Evolutionary conservation across 2,113 vertebrate species (phyloP).

Genomic region (Eudorcas thomsonii): DNA sequence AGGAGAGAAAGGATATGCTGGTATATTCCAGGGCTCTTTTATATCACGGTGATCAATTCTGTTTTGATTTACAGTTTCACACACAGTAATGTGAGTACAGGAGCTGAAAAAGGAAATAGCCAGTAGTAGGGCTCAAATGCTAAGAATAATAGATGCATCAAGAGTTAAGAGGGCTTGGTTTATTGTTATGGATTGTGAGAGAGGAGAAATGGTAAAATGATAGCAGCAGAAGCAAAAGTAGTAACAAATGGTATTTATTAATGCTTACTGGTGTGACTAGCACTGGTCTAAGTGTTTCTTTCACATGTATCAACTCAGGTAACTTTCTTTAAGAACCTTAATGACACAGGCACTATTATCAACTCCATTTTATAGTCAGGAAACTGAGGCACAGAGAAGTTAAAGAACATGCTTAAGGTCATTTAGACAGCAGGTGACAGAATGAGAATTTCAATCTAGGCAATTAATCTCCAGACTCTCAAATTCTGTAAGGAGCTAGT

Average conservation of each 20-base stretch:
- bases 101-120: neutral
- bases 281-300: neutral
- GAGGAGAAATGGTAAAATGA: neutral
- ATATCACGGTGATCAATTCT: neutral
- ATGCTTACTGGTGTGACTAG: neutral
- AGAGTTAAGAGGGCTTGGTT: neutral
- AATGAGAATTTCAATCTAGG: neutral
- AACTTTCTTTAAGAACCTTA: neutral
- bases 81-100: neutral
- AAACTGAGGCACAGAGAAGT: neutral
- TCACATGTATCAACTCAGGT: neutral
- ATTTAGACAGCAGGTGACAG: neutral
- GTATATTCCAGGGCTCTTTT: neutral
- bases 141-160: neutral
- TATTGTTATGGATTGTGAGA: neutral
- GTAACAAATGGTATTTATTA: neutral
- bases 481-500: neutral
- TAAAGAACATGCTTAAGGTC: neutral
- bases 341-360: neutral
- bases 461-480: neutral
- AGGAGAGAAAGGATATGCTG: neutral
- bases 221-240: neutral
- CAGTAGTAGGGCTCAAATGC: neutral
- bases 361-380: neutral
- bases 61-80: neutral